Percentiles rank a stretch among this genome's conserved stretches.
These are phyloP conservation scores for Mesitornis unicolor DNA, from an alignment of 2,113 vertebrate species.

Conservation along the genomic window DNA sequence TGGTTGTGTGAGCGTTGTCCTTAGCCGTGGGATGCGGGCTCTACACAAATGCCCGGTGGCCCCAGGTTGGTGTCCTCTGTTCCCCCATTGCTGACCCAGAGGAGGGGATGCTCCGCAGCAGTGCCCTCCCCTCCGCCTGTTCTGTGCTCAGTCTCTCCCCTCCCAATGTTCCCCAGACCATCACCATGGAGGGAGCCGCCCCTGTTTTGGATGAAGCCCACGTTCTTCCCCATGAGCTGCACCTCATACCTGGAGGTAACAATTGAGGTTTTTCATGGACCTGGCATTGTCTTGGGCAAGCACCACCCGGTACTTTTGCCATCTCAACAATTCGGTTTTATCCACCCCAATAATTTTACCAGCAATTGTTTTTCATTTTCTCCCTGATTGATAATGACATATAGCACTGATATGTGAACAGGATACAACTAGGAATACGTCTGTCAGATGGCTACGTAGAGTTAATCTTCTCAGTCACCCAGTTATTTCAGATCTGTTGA, in stretches of 20 bases:
- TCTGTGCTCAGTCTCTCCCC: no score
- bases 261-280: not conserved
- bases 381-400: not conserved
- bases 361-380: not conserved
- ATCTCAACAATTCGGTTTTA: not conserved
- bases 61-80: not conserved
- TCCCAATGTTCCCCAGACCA: not conserved
- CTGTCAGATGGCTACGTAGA: not conserved
- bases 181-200: rapidly evolving
- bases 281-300: not conserved
- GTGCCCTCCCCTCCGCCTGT: not conserved
- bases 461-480: not conserved
- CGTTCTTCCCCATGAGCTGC: not conserved
- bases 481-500: not conserved
- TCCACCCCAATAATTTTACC: not conserved
- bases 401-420: not conserved
- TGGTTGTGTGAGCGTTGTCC: not conserved
- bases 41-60: not conserved
- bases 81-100: not conserved
- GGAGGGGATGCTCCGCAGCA: not conserved
- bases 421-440: not conserved
- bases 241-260: not conserved
- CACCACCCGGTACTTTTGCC: not conserved
- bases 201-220: not conserved
- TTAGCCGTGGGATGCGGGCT: not conserved